Conservation (phyloP, 2,797 vertebrate species). For the Gallirallus australis region DNA sequence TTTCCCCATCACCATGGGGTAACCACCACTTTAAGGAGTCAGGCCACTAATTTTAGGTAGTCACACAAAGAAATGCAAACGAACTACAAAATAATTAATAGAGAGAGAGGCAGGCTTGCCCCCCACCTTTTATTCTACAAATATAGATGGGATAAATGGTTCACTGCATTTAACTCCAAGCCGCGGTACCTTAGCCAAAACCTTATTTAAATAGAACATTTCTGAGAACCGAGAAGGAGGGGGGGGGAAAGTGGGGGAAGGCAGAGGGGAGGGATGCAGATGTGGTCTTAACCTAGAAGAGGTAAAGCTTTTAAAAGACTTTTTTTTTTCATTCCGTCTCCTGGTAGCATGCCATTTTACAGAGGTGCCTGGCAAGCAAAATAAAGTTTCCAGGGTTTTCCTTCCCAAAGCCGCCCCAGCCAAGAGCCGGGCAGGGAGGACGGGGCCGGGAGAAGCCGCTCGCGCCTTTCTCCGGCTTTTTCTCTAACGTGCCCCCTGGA, state of each 20-base stretch:
- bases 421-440: slow-evolving; percentile 16
- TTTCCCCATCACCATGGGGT: neutral
- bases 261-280: slow-evolving; percentile 40
- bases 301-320: slow-evolving; percentile 55
- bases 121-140: neutral
- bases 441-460: neutral
- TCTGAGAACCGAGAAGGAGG: neutral
- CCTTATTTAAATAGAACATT: slow-evolving; percentile 65
- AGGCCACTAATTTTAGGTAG: neutral
- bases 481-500: slow-evolving; percentile 80
- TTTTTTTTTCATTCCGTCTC: slow-evolving; percentile 34
- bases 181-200: slow-evolving; percentile 56
- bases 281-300: slow-evolving; percentile 22
- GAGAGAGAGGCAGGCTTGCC: neutral
- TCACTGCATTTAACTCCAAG: slow-evolving; percentile 48
- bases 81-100: slow-evolving; percentile 24
- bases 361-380: slow-evolving; percentile 57
- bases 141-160: slow-evolving; percentile 50
- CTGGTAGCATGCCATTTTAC: slow-evolving; percentile 65
- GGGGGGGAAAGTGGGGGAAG: neutral
- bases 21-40: neutral
- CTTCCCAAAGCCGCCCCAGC: slow-evolving; percentile 25
- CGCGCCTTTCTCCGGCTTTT: slow-evolving; percentile 14
- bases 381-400: slow-evolving; percentile 68
- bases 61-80: slow-evolving; percentile 17